Conservation (phyloP, 2,797 vertebrate genomes). For the Sebastes reedi region DNA sequence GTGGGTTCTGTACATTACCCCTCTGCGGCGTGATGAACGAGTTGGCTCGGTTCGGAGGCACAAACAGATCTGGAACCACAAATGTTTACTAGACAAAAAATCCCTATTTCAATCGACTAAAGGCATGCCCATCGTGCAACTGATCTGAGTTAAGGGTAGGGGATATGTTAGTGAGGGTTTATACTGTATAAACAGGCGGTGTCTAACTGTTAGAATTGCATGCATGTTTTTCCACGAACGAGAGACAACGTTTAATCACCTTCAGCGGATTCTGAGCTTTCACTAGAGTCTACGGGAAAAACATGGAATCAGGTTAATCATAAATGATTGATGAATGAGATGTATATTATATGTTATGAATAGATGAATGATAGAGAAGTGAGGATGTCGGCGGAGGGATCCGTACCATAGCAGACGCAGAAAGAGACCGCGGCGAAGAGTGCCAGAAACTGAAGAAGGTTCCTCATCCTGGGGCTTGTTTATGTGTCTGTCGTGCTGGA, state of each 20-base stretch:
- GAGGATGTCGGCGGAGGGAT: not conserved
- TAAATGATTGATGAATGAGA: constrained; percentile 15
- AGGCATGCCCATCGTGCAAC: not conserved
- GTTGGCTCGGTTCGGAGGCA: constrained; percentile 72
- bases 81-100: constrained; percentile 23
- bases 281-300: constrained; percentile 80
- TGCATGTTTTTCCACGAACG: constrained; percentile 67
- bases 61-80: constrained; percentile 76
- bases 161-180: not conserved
- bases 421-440: constrained; percentile 62
- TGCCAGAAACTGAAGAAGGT: constrained; percentile 65
- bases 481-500: constrained; percentile 20
- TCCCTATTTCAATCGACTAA: not conserved
- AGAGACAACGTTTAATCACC: constrained; percentile 72
- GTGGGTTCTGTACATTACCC: constrained; percentile 20
- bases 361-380: not conserved
- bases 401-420: constrained; percentile 68
- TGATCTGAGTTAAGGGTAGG: not conserved
- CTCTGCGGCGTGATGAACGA: constrained; percentile 69
- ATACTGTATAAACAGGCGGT: not conserved
- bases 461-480: constrained; percentile 67
- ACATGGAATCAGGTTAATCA: constrained; percentile 59
- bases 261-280: constrained; percentile 84
- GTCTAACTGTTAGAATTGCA: constrained; percentile 31
- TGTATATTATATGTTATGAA: not conserved